Percentiles rank a stretch among this genome's conserved stretches.
Conservation (phyloP, 2,888 invertebrate genomes). For the Sesia bembeciformis region DNA sequence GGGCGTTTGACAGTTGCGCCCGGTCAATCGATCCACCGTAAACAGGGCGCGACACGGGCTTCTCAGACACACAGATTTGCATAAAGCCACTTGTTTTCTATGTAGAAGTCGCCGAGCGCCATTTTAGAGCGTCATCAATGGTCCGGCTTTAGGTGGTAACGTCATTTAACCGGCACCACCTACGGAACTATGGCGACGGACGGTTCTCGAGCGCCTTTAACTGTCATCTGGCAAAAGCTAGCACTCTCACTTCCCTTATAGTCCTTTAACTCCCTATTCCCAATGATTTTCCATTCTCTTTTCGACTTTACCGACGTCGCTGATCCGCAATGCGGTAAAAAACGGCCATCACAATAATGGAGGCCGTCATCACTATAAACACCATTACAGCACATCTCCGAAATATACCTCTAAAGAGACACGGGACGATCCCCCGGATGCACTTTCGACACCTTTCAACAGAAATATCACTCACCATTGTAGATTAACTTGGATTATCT, state of each 20-base stretch:
- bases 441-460: conserved; percentile 52
- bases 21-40: conserved; percentile 67
- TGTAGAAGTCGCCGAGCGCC: conserved; percentile 19
- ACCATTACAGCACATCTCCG: conserved; percentile 59
- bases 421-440: conserved; percentile 38
- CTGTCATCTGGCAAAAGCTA: conserved; percentile 11
- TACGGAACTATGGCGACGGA: conserved; percentile 62
- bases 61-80: conserved; percentile 7
- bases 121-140: conserved; percentile 33
- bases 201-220: conserved; percentile 38
- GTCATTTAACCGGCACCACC: conserved; percentile 58
- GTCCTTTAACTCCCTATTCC: not conserved
- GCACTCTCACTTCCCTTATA: not conserved
- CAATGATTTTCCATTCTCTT: conserved; percentile 15
- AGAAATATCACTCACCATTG: conserved; percentile 73
- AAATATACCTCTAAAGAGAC: conserved; percentile 53
- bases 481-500: conserved; percentile 76
- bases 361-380: conserved; percentile 73
- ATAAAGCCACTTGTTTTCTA: conserved; percentile 36
- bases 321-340: conserved; percentile 74
- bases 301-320: conserved; percentile 27
- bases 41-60: conserved; percentile 43
- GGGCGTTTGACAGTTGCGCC: conserved; percentile 61
- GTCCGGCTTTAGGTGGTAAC: conserved; percentile 35
- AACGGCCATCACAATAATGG: conserved; percentile 73